phyloP scores from a whole-genome alignment of 1,140 invertebrate genomes.

The Ctenoplectra terminalis region DNA sequence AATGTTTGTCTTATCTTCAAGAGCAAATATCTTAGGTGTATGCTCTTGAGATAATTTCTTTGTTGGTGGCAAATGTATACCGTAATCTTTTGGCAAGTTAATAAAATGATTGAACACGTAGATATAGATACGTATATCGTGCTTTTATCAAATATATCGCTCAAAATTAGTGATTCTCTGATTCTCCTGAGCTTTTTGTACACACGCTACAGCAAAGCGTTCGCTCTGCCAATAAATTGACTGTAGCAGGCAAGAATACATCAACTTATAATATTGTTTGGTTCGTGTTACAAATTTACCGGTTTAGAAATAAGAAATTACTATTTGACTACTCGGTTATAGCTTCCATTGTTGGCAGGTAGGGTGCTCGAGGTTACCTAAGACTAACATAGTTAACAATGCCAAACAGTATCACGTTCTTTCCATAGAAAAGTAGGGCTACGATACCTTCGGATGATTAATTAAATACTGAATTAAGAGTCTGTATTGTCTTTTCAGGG shows the following conservation, averaged over 20 bases:
- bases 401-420: background rate
- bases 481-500: constrained; percentile 85
- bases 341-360: background rate
- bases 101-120: background rate
- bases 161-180: background rate
- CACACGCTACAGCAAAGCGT: no score
- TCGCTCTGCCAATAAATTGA: background rate
- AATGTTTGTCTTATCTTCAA: background rate
- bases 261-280: background rate
- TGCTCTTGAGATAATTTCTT: background rate
- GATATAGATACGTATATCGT: background rate
- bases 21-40: background rate
- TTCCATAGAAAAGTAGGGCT: background rate
- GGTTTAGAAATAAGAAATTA: background rate
- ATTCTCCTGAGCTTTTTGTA: background rate
- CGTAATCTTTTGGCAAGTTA: background rate
- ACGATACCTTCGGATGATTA: background rate
- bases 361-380: background rate
- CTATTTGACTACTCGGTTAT: background rate
- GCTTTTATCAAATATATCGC: background rate
- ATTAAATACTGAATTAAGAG: background rate
- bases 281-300: background rate
- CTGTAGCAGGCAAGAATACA: background rate
- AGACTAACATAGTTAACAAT: background rate
- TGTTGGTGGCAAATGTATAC: background rate